Evolutionary conservation across 2,888 invertebrate species (phyloP).

Genomic region (Himalopsyche kuldschensis): DNA sequence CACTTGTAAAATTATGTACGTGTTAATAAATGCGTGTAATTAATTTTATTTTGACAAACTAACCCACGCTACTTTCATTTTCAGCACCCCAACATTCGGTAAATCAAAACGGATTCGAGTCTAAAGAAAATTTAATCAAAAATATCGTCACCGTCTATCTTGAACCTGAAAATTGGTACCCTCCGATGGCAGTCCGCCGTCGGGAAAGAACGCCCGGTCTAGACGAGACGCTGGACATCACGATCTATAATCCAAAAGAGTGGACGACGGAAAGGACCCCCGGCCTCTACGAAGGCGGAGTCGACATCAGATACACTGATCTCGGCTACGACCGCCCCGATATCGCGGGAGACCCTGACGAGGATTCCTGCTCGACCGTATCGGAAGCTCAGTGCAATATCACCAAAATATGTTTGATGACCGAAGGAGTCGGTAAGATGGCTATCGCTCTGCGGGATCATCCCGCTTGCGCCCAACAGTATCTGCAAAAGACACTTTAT

Average conservation of each 20-base stretch:
- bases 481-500: slow-evolving; percentile 68
- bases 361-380: slow-evolving; percentile 45
- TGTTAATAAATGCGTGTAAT: too few species aligned
- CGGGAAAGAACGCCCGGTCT: slow-evolving; percentile 43
- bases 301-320: slow-evolving; percentile 52
- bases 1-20: too few species aligned
- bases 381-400: slow-evolving; percentile 65
- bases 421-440: slow-evolving; percentile 70
- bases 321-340: slow-evolving; percentile 45
- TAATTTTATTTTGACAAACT: not conserved
- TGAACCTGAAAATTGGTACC: slow-evolving; percentile 58
- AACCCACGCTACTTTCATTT: not conserved
- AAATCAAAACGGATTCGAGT: not conserved
- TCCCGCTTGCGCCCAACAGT: slow-evolving; percentile 54
- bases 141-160: slow-evolving; percentile 50
- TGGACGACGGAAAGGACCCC: slow-evolving; percentile 53
- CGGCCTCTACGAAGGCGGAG: slow-evolving; percentile 53
- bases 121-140: slow-evolving; percentile 39
- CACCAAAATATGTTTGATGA: slow-evolving; percentile 65
- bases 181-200: slow-evolving; percentile 49
- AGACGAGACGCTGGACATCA: slow-evolving; percentile 48
- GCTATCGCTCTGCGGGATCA: slow-evolving; percentile 56
- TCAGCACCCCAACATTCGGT: not conserved
- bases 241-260: slow-evolving; percentile 51
- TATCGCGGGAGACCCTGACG: not conserved